These are phyloP conservation scores for Rotaria sp. DNA, from an alignment of 2,888 invertebrate species.

Conservation along the genomic window DNA sequence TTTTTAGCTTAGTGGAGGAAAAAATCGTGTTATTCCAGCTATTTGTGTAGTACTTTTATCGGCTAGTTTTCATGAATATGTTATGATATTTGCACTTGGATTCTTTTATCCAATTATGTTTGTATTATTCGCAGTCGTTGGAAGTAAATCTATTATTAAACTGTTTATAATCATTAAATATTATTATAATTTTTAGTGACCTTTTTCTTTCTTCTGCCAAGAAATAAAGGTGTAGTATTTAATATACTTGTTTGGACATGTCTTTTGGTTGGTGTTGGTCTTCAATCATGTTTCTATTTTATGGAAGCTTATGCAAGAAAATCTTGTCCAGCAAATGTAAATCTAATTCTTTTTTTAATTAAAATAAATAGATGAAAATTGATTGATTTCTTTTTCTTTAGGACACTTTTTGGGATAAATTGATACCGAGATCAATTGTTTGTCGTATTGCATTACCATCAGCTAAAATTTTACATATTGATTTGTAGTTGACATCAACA, in stretches of 20 bases:
- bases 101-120: conserved; percentile 81
- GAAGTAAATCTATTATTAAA: conserved; percentile 54
- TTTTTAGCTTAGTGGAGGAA: conserved; percentile 30
- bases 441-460: conserved; percentile 30
- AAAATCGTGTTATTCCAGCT: conserved; percentile 58
- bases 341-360: background rate
- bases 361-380: background rate
- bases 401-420: conserved; percentile 34
- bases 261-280: conserved; percentile 70
- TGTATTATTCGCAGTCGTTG: conserved; percentile 68
- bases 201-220: conserved; percentile 57
- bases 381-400: background rate
- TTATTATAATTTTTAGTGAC: conserved; percentile 47
- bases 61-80: conserved; percentile 78
- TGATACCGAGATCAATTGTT: conserved; percentile 36
- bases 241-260: conserved; percentile 70
- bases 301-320: conserved; percentile 77
- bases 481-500: background rate
- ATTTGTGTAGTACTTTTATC: conserved; percentile 70
- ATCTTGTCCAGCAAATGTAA: conserved; percentile 60
- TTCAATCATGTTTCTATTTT: conserved; percentile 69
- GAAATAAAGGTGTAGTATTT: conserved; percentile 49
- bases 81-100: conserved; percentile 69
- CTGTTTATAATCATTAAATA: too few species aligned
- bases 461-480: background rate